Base-by-base conservation (phyloP, 2,888 invertebrate genomes). In the Beris morrisii region DNA sequence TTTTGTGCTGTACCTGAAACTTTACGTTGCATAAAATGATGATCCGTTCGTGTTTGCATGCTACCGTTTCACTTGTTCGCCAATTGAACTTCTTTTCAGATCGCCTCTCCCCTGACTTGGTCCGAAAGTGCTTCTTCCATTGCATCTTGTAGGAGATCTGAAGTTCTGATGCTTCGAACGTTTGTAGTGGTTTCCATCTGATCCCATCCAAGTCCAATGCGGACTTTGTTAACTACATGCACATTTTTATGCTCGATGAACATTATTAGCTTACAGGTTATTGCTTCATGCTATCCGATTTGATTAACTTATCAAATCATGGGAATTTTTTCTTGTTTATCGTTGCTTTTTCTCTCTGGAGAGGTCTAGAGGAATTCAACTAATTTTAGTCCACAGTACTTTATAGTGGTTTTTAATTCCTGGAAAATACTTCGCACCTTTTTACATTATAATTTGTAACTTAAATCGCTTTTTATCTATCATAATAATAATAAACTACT, bases 61-160 rank as follows among this genome's bases (percentile, higher is more conserved):
- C 66, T 66, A 66, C 66, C 66, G 66, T 66, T 66, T 66, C 52
- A 58, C 54, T 53, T 54, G 54, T 44, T 45, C 28, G 28, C 45
- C 45, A 11, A 30, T 30, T 22, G 12, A 4, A 44, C n/a, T 52
- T 28, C 58, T 45, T 13, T 30, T 5, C 48, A 13, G 48, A 48
- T 22, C 12, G 48, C 22, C 12, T n/a, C n/a, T n/a, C n/a, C n/a
- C n/a, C n/a, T n/a, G n/a, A n/a, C n/a, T n/a, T 12, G 48, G 13
- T 7, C 6, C 22, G 13, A 15, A 13, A 15, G 5, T 11, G 48
- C 48, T 48, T 48, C 48, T 48, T 48, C 48, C 22, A 15, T 22
- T 22, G 4, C 48, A 11, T 15, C 48, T 48, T 48, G 3, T 48
- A 48, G 15, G 48, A 48, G 48, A 15, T 15, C 12, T 13, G 2